Percentiles rank a stretch among this genome's conserved stretches.
Evolutionary conservation across 1,140 invertebrate species (phyloP).

Genomic region (Achroia grisella): DNA sequence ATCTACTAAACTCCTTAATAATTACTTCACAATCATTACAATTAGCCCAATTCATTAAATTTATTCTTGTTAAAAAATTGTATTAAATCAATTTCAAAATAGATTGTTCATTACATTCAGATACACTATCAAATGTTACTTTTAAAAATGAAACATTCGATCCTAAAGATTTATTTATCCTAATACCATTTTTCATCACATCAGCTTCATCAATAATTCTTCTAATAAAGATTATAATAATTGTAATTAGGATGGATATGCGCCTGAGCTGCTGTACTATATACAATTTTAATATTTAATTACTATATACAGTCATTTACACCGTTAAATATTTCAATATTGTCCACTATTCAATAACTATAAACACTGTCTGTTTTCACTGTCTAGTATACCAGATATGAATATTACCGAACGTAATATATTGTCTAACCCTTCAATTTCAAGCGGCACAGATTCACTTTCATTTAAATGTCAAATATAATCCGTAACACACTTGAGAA

Average conservation of each 20-base stretch:
- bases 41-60: not conserved
- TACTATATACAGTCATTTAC: conserved; percentile 25
- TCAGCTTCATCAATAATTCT: conserved; percentile 16
- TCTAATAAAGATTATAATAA: conserved; percentile 28
- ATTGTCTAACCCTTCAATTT: conserved; percentile 9
- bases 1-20: conserved; percentile 3
- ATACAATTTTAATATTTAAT: conserved; percentile 15
- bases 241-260: conserved; percentile 61
- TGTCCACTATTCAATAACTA: conserved; percentile 8
- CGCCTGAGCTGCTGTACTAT: conserved; percentile 40
- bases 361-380: conserved; percentile 11
- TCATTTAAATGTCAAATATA: conserved; percentile 30
- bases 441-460: conserved; percentile 9
- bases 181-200: conserved; percentile 15
- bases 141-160: too few relatives aligned
- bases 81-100: too few relatives aligned
- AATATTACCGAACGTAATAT: conserved; percentile 3
- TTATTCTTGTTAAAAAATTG: not conserved
- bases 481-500: conserved; percentile 59
- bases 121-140: too few relatives aligned
- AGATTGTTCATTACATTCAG: too few relatives aligned
- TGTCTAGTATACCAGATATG: conserved; percentile 12
- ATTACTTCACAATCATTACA: conserved; percentile 1
- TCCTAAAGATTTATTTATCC: conserved; percentile 9
- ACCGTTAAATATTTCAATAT: conserved; percentile 9